Conservation (phyloP, 2,113 vertebrate species). For the Orthonyx spaldingii region DNA sequence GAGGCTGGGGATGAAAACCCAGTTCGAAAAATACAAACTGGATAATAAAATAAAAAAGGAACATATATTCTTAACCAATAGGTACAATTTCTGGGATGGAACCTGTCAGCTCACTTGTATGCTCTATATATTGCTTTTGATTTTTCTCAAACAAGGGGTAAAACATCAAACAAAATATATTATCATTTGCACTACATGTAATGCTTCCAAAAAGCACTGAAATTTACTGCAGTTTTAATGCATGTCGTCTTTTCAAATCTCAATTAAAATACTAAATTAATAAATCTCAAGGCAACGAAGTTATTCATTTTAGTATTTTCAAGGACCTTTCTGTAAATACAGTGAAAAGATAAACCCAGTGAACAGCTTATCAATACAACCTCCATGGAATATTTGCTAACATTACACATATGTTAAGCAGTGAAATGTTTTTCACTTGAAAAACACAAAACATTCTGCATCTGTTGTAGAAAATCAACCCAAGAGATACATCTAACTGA, state of each 20-base stretch:
- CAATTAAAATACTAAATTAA: slow-evolving; percentile 20
- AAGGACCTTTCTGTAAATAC: slow-evolving; percentile 14
- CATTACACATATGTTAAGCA: slow-evolving; percentile 58
- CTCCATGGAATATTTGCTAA: slow-evolving; percentile 54
- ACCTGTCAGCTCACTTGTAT: not conserved
- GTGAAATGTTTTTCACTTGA: slow-evolving; percentile 48
- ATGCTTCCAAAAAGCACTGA: slow-evolving; percentile 42
- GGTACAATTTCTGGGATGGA: not conserved
- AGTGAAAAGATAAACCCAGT: slow-evolving; percentile 41
- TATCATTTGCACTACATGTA: slow-evolving; percentile 14
- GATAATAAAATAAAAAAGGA: slow-evolving; percentile 30
- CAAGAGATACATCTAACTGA: slow-evolving; percentile 41
- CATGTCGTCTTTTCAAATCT: slow-evolving; percentile 11
- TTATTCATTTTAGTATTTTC: slow-evolving; percentile 48
- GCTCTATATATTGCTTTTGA: not conserved
- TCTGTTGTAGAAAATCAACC: slow-evolving; percentile 38
- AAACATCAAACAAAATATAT: slow-evolving; percentile 28
- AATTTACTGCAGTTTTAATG: slow-evolving; percentile 34
- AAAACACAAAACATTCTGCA: slow-evolving; percentile 57
- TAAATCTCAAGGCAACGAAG: slow-evolving; percentile 3
- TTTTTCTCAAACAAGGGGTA: slow-evolving; percentile 1
- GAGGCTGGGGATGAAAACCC: slow-evolving; percentile 33
- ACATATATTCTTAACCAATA: slow-evolving; percentile 27
- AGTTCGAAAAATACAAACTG: slow-evolving; percentile 47
- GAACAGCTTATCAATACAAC: slow-evolving; percentile 41